phyloP scores from a whole-genome alignment of 2,888 invertebrate genomes.

The Thera obeliscata region DNA sequence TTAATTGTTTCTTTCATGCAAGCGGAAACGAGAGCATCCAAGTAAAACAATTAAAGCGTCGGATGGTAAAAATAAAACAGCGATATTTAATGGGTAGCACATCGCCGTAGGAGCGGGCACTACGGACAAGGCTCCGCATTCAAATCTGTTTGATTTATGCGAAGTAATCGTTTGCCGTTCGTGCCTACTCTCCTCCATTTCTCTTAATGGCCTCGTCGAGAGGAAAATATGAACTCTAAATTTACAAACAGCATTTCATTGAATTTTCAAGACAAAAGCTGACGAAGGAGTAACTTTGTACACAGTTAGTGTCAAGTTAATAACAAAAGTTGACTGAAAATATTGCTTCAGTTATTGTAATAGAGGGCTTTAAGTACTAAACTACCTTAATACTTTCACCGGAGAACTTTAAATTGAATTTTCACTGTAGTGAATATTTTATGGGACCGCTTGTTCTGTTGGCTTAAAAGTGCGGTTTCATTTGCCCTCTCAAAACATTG shows the following conservation, averaged over 20 bases:
- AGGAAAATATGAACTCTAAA: constrained; percentile 41
- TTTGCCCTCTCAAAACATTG: constrained; percentile 49
- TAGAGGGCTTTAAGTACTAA: constrained; percentile 44
- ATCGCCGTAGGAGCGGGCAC: constrained; percentile 56
- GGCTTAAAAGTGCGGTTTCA: constrained; percentile 59
- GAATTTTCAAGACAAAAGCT: constrained; percentile 36
- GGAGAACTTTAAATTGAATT: constrained; percentile 74
- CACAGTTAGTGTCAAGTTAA: constrained; percentile 54
- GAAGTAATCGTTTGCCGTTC: constrained; percentile 60
- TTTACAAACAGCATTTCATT: constrained; percentile 28
- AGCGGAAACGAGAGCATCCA: constrained; percentile 14
- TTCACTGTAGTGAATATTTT: constrained; percentile 70
- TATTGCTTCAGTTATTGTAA: constrained; percentile 46
- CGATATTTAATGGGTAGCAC: constrained; percentile 46
- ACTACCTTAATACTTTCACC: constrained; percentile 59
- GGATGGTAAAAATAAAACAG: constrained; percentile 28
- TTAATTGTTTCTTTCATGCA: constrained; percentile 10
- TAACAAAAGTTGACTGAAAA: constrained; percentile 53
- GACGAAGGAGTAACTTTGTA: constrained; percentile 48
- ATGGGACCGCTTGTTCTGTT: constrained; percentile 57
- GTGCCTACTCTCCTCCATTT: constrained; percentile 45
- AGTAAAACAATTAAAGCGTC: constrained; percentile 30
- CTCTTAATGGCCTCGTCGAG: constrained; percentile 38
- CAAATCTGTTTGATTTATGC: constrained; percentile 74
- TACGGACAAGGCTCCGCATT: constrained; percentile 56